Evolutionary conservation across 2,888 invertebrate genomes (phyloP).

Genomic region (Dynastes grantii): DNA sequence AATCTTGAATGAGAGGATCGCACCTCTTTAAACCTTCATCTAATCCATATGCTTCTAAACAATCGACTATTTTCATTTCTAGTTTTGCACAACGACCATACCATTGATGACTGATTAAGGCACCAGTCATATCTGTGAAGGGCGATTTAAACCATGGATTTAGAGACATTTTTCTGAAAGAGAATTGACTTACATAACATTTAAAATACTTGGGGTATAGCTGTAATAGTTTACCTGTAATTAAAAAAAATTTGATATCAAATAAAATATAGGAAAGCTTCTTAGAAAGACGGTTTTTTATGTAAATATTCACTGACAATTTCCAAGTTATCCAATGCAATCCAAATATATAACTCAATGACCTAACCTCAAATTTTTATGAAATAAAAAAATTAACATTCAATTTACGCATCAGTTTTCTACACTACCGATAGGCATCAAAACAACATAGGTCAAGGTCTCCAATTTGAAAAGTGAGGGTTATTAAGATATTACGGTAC

Average conservation of each 20-base stretch:
- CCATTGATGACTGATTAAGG: constrained; percentile 78
- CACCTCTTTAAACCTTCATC: constrained; percentile 79
- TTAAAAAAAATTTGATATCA: neutral
- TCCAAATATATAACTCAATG: too few relatives aligned
- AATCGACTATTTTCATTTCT: constrained; percentile 83
- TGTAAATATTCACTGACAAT: too few relatives aligned
- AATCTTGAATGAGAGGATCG: constrained; percentile 77
- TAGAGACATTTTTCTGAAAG: constrained; percentile 72
- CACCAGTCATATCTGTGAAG: constrained; percentile 81
- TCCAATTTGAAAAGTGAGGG: constrained; percentile 66
- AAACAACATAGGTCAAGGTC: constrained; percentile 63
- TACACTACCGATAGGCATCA: constrained; percentile 42
- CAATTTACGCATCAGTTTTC: neutral
- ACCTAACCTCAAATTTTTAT: neutral
- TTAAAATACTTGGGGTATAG: neutral
- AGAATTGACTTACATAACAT: constrained; percentile 39
- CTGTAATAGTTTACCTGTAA: neutral
- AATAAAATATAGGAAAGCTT: too few relatives aligned
- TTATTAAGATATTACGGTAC: constrained; percentile 63
- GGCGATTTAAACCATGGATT: constrained; percentile 81
- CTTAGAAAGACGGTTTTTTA: too few relatives aligned
- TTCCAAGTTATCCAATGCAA: too few relatives aligned
- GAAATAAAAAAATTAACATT: neutral
- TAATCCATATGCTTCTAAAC: constrained; percentile 86
- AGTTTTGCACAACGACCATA: constrained; percentile 78